Evolutionary conservation across 2,113 vertebrate genomes (phyloP).

Genomic region (Drymodes brunneopygia): DNA sequence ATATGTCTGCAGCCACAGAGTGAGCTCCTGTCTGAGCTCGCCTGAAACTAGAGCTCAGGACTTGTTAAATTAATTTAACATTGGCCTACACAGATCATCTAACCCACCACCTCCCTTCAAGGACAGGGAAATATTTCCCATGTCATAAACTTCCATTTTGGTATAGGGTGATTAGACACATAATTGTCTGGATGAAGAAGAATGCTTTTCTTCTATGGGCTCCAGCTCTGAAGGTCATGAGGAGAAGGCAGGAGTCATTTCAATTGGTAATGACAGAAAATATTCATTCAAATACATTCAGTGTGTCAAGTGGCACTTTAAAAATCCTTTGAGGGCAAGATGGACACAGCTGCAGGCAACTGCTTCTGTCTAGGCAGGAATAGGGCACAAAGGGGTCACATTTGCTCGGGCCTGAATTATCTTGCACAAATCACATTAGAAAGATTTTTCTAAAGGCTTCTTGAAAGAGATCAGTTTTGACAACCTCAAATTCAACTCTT

Average conservation of each 20-base stretch:
- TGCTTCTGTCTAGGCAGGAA: constrained; percentile 30
- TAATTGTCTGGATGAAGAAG: not conserved
- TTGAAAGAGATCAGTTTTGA: not conserved
- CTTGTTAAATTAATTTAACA: not conserved
- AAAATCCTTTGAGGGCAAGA: constrained; percentile 12
- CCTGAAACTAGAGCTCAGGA: not conserved
- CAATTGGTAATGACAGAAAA: constrained; percentile 6
- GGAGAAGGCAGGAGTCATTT: not conserved
- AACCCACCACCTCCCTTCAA: not conserved
- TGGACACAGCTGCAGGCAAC: constrained; percentile 33
- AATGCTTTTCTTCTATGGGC: not conserved
- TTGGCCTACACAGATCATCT: not conserved
- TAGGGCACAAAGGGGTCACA: constrained; percentile 11
- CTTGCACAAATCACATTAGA: not conserved
- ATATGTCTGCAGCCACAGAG: not conserved
- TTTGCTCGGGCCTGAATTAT: not conserved
- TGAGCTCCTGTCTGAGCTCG: not conserved
- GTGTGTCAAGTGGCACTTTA: constrained; percentile 21
- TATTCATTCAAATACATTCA: not conserved
- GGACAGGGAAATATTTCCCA: not conserved
- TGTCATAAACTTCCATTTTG: not conserved
- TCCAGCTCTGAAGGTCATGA: not conserved
- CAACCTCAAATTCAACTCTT: not conserved
- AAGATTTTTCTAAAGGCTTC: constrained; percentile 3
- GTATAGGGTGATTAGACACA: not conserved